Evolutionary conservation across 2,888 invertebrate genomes (phyloP), one percentile per base, ranked within the genome.

Genomic region (Coelogynopora nodosa): DNA sequence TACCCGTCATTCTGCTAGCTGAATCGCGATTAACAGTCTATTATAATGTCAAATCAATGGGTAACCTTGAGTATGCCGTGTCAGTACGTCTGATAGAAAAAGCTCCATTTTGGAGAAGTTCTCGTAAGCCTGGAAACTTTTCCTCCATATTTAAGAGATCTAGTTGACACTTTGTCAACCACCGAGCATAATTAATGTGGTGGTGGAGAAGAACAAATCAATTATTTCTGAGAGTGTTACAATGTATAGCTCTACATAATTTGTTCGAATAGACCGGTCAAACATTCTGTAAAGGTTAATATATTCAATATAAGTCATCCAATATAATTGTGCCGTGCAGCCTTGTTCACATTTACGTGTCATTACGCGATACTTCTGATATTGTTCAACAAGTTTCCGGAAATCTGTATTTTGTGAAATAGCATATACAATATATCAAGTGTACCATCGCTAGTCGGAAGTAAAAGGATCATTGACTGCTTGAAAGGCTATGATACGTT

Each of bases 161-260:
- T n/a, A n/a, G n/a, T n/a, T n/a, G n/a, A n/a, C n/a, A n/a, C 49
- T 85, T 88, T 0, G 87, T 84, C 88, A 88, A 83, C 89, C 88
- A 89, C 27, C 88, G 67, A 1, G 88, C 67, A 86, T 88, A 89
- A 67, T 88, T 88, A 5, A 86, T 84, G 1, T 87, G 82, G 85
- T 88, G n/a, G 86, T 88, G 0, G 87, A 85, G 86, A 89, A 89
- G 85, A 89, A 89, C 0, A 88, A 83, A 26, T 82, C 67, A 30
- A 88, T 87, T 0, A 87, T 0, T 67, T 86, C 49, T 29, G 87
- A 49, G 26, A 88, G 30, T 30, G 87, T 26, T 31, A 86, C 80
- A n/a, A 86, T 86, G 84, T 87, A 88, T 18, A 88, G 82, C 0
- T 86, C 80, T 1, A 88, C 23, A 67, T 88, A 88, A 87, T 88